Evolutionary conservation across 2,888 invertebrate genomes (phyloP), one percentile per base, ranked within the genome.

Genomic region (Anthoptus insignis): DNA sequence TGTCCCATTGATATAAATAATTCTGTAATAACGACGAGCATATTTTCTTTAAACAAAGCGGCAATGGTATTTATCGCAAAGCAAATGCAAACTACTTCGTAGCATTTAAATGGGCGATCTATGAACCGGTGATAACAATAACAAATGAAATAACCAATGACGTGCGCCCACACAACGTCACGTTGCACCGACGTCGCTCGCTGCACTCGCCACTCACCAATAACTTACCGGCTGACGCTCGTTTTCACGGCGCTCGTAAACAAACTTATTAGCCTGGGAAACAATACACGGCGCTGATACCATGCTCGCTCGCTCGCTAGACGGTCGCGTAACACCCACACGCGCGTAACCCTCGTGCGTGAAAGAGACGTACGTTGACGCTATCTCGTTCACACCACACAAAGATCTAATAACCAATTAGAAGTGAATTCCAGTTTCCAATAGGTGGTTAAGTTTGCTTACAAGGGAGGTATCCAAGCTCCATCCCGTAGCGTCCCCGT

Each of bases 241-340:
- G 60, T 61, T 50, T 50, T 50, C 60, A 45, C 34, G 6, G 29
- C 29, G 27, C 37, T 24, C 22, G 54, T 54, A 60, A 60, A 61
- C 60, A 61, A 61, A 61, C 32, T 21, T 34, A 61, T 61, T 60
- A 60, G 52, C 60, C 60, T 42, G 52, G 52, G 60, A 52, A 53
- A 60, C 60, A 52, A 53, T 52, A 59, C 39, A 39, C 19, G 52
- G 37, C 37, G 49, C 59, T 29, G 34, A 16, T 47, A 11, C 49
- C 47, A n/a, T n/a, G n/a, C n/a, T n/a, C n/a, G n/a, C n/a, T n/a
- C n/a, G n/a, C 22, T 39, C 34, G 47, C 52, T 42, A 59, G 16
- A 42, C 19, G 19, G 4, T 19, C 42, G 42, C 42, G 42, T 9
- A 19, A 52, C 59, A 39, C 29, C n/a, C 52, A 39, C 21, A n/a